Percentiles rank a stretch among this genome's conserved stretches.
These are phyloP conservation scores for Rhagium mordax DNA, from an alignment of 2,888 invertebrate genomes.

Conservation along the genomic window DNA sequence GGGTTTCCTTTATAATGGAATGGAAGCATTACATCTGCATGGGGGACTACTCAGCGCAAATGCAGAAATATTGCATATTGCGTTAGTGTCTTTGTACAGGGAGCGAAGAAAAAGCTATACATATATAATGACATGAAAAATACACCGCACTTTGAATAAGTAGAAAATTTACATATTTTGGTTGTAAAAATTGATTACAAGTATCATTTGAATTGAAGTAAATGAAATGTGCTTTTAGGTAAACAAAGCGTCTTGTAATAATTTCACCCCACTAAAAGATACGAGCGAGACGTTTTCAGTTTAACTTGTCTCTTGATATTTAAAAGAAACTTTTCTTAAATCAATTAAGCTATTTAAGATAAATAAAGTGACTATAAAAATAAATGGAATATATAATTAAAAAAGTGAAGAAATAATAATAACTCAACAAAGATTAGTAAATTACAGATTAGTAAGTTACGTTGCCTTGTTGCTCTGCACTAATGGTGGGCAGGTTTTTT, in stretches of 20 bases:
- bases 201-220: neutral
- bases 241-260: neutral
- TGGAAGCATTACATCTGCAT: slow-evolving; percentile 60
- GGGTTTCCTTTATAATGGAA: slow-evolving; percentile 60
- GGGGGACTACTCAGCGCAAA: slow-evolving; percentile 51
- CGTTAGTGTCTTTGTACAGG: neutral
- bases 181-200: neutral
- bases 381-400: too few relatives aligned
- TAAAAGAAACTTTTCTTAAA: too few relatives aligned
- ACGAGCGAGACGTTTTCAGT: too few relatives aligned
- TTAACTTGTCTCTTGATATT: too few relatives aligned
- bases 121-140: slow-evolving; percentile 2
- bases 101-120: slow-evolving; percentile 2
- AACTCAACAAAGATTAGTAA: too few relatives aligned
- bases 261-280: too few relatives aligned
- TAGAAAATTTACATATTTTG: neutral
- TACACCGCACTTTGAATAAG: neutral
- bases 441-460: too few relatives aligned
- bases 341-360: too few relatives aligned
- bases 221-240: neutral
- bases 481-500: too few relatives aligned
- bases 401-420: too few relatives aligned
- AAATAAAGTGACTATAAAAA: too few relatives aligned
- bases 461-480: too few relatives aligned
- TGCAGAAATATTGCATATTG: slow-evolving; percentile 29